These are phyloP conservation scores for Mimas tiliae DNA, from an alignment of 2,888 invertebrate species.

Conservation along the genomic window DNA sequence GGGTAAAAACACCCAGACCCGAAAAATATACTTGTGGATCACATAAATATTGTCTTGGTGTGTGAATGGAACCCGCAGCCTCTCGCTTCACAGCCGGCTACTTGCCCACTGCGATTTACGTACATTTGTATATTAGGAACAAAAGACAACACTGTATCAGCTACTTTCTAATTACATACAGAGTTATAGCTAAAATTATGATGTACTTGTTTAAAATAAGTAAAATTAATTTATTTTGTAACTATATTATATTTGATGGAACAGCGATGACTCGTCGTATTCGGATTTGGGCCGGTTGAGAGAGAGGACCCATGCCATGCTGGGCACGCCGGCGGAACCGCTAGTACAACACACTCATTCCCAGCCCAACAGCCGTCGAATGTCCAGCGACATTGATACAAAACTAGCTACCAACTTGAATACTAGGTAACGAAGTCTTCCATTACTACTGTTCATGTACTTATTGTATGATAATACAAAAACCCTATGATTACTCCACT, in stretches of 20 bases:
- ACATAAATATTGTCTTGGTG: too few relatives aligned
- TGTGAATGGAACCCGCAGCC: too few relatives aligned
- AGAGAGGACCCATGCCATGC: slow-evolving; percentile 72
- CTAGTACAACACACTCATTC: slow-evolving; percentile 63
- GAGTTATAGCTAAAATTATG: too few relatives aligned
- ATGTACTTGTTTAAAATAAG: neutral
- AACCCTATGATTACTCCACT: too few relatives aligned
- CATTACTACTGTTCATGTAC: neutral
- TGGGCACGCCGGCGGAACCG: slow-evolving; percentile 63
- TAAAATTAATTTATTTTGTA: neutral
- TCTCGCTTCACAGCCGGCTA: too few relatives aligned
- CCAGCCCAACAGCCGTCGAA: slow-evolving; percentile 72
- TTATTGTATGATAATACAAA: too few relatives aligned
- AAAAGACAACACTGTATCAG: too few relatives aligned
- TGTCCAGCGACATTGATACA: slow-evolving; percentile 71
- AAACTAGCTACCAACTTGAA: slow-evolving; percentile 77
- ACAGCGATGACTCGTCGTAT: slow-evolving; percentile 77
- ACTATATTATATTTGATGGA: neutral
- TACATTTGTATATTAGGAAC: too few relatives aligned
- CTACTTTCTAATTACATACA: too few relatives aligned
- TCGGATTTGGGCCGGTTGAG: slow-evolving; percentile 72
- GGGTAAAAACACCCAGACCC: too few relatives aligned
- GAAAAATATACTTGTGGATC: too few relatives aligned
- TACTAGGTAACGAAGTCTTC: slow-evolving; percentile 59
- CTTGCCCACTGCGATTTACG: too few relatives aligned